These are phyloP conservation scores for Diprion similis DNA, from an alignment of 1,140 invertebrate genomes.

Conservation along the genomic window DNA sequence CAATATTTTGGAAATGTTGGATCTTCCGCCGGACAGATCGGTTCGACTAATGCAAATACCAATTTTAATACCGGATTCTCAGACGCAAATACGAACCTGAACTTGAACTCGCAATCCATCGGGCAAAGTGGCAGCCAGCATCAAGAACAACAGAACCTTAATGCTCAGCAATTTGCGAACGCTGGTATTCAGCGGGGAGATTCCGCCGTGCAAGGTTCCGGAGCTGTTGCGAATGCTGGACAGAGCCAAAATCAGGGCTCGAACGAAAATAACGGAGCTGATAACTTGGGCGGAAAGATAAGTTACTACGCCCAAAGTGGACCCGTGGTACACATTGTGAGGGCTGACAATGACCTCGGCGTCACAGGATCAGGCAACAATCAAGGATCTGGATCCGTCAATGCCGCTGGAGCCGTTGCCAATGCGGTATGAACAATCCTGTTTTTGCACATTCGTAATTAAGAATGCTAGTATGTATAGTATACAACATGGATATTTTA, in stretches of 20 bases:
- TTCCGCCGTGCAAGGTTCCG: background rate
- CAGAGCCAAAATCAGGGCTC: background rate
- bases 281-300: background rate
- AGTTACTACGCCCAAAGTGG: conserved; percentile 6
- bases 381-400: background rate
- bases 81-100: background rate
- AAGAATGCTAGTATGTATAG: background rate
- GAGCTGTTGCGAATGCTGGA: background rate
- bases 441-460: background rate
- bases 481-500: too few species aligned
- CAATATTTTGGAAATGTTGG: too few species aligned
- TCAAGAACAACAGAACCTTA: background rate
- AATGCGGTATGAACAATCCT: background rate
- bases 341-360: background rate
- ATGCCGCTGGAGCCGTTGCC: conserved; percentile 6
- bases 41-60: too few species aligned
- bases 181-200: background rate
- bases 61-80: too few species aligned
- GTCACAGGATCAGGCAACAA: background rate
- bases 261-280: background rate
- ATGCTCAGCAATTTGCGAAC: background rate
- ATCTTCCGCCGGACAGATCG: too few species aligned
- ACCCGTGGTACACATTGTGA: conserved; percentile 5
- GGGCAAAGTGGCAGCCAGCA: background rate
- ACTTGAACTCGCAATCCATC: background rate